Evolutionary conservation across 37 sponge, comb jelly and placozoan species (phyloP).

Genomic region (Cliona cf. orientalis): DNA sequence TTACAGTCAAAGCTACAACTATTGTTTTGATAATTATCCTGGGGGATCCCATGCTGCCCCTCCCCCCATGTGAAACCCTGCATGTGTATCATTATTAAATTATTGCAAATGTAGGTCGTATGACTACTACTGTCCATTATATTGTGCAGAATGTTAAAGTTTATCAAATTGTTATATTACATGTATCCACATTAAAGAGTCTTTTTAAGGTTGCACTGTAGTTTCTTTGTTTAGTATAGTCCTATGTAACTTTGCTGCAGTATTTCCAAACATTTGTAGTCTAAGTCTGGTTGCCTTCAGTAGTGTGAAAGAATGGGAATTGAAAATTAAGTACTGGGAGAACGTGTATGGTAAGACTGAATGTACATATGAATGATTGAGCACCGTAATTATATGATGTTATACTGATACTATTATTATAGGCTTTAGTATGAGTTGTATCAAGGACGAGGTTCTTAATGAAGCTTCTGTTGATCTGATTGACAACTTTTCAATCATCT

Average conservation of each 20-base stretch:
- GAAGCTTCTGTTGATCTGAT: constrained; percentile 60
- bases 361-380: background rate
- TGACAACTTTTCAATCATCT: constrained; percentile 39
- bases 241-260: constrained; percentile 27
- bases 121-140: too few species aligned
- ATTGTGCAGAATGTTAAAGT: too few species aligned
- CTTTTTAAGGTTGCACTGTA: background rate
- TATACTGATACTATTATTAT: too few species aligned
- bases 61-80: too few species aligned
- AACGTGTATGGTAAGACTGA: constrained; percentile 69
- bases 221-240: background rate
- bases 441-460: constrained; percentile 54
- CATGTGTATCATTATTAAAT: too few species aligned
- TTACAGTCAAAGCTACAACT: too few species aligned
- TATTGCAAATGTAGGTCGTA: too few species aligned
- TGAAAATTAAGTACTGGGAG: constrained; percentile 75
- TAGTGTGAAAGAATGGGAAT: constrained; percentile 24
- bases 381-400: too few species aligned
- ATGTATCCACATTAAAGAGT: too few species aligned
- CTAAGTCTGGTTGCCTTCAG: constrained; percentile 75
- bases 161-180: too few species aligned
- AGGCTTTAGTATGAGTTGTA: constrained; percentile 86
- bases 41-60: too few species aligned
- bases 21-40: too few species aligned
- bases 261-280: constrained; percentile 73